These are phyloP conservation scores for Apamea monoglypha DNA, from an alignment of 2,888 invertebrate genomes.

Conservation along the genomic window DNA sequence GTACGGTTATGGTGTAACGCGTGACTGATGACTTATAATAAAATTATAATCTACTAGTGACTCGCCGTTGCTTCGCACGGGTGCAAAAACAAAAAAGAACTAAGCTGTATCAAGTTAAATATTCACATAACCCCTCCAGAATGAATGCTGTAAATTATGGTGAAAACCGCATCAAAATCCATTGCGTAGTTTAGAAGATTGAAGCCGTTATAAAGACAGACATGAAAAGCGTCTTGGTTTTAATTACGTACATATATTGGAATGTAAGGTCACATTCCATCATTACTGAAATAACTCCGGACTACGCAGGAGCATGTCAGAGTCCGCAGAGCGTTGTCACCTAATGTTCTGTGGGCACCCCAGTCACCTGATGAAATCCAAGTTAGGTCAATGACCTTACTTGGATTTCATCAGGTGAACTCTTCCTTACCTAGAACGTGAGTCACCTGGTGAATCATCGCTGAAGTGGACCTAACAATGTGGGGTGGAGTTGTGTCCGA, in stretches of 20 bases:
- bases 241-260: not conserved
- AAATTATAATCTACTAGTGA: too few species aligned
- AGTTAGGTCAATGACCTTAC: slow-evolving; percentile 73
- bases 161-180: not conserved
- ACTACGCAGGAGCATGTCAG: not conserved
- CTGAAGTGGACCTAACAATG: slow-evolving; percentile 67
- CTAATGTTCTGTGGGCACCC: slow-evolving; percentile 16
- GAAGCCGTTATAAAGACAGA: not conserved
- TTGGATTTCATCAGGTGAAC: slow-evolving; percentile 77
- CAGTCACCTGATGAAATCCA: too few species aligned
- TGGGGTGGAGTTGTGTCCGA: slow-evolving; percentile 12
- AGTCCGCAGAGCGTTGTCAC: slow-evolving; percentile 46
- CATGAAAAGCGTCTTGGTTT: not conserved
- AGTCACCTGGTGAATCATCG: slow-evolving; percentile 75
- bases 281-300: slow-evolving; percentile 29
- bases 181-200: not conserved
- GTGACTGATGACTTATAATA: too few species aligned
- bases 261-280: not conserved
- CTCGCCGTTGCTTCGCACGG: too few species aligned
- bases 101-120: too few species aligned
- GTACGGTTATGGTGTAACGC: too few species aligned
- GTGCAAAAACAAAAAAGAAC: too few species aligned
- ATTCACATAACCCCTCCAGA: too few species aligned
- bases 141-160: not conserved
- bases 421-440: slow-evolving; percentile 69